Conservation (phyloP, 2,797 vertebrate genomes). For the Characodon lateralis region DNA sequence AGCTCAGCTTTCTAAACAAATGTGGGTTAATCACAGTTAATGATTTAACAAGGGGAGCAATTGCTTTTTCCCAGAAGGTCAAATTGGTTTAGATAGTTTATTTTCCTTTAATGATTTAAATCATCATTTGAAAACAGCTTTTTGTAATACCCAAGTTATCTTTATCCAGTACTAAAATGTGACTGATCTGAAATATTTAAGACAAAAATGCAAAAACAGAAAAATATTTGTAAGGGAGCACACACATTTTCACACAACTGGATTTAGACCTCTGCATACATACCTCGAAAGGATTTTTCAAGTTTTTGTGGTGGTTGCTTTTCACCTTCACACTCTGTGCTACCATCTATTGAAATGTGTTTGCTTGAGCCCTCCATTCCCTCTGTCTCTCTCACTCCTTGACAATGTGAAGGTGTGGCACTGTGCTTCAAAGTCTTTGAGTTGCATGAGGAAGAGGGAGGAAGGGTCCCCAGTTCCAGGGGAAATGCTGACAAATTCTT, state of each 20-base stretch:
- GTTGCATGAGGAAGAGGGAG: conserved; percentile 52
- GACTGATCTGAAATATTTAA: background rate
- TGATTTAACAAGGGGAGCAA: too few relatives aligned
- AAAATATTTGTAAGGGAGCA: background rate
- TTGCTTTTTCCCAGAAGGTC: too few relatives aligned
- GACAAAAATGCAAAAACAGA: background rate
- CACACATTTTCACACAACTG: background rate
- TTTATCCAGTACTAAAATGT: background rate
- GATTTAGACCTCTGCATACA: background rate
- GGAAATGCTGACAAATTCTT: conserved; percentile 52
- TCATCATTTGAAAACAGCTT: background rate
- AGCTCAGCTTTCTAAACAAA: too few relatives aligned
- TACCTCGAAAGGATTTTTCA: conserved; percentile 64
- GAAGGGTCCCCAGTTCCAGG: conserved; percentile 47
- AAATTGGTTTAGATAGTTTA: too few relatives aligned
- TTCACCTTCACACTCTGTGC: conserved; percentile 64
- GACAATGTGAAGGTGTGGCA: conserved; percentile 47
- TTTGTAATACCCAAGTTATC: background rate
- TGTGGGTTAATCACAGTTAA: too few relatives aligned
- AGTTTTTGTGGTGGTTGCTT: conserved; percentile 65
- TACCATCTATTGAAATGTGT: conserved; percentile 44
- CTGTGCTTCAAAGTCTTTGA: conserved; percentile 51
- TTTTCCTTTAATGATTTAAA: background rate
- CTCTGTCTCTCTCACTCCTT: conserved; percentile 36
- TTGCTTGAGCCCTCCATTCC: conserved; percentile 40